Base-by-base conservation (phyloP, 1,140 invertebrate genomes). In the silkworm (Bombyx mori) region DNA sequence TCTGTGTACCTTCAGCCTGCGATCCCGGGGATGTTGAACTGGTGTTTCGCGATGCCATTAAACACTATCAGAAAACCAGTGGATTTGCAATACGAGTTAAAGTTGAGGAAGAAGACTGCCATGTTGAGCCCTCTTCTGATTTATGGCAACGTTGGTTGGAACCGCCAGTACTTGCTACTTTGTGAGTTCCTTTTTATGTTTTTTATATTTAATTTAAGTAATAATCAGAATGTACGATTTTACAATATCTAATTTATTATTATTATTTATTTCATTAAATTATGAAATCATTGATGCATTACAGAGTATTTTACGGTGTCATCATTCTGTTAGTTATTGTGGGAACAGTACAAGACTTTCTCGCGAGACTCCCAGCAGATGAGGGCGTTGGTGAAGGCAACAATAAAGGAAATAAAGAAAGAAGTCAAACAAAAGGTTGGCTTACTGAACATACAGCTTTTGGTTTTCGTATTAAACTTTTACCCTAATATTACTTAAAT, bases 1-100 rank as follows among this genome's bases (percentile, higher is more conserved):
- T 93, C 6, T 94, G 93, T 64, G 77, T 93, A 46, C 93, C 93
- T 0, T 84, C 90, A 8, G 86, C 89, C 1, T 94, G 93, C 71
- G 85, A 87, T 4, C 83, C 90, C 3, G 67, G 88, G 12, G 91
- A 92, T 61, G 90, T 91, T 1, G 86, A 90, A 62, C 75, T 79
- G 54, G 82, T 91, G 8, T 65, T 93, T 49, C 86, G 88, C 53
- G 84, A 89, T 58, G 89, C 89, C 26, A 68, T 92, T 46, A 84
- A 85, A 6, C 77, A 88, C 46, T 92, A 91, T 60, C 91, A 92
- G 75, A 76, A 78, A 43, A 88, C 88, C 18, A 82, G 85, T 2
- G 91, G 91, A 8, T 71, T 92, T 22, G 88, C 84, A 61, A 86
- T 92, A 50, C 75, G 77, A 45, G 82, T 92, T 22, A 88, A 90